A percentile compares a stretch with the other conserved stretches of the same genome.
phyloP scores from a whole-genome alignment of 1,140 invertebrate genomes.

The Megalonaias nervosa region DNA sequence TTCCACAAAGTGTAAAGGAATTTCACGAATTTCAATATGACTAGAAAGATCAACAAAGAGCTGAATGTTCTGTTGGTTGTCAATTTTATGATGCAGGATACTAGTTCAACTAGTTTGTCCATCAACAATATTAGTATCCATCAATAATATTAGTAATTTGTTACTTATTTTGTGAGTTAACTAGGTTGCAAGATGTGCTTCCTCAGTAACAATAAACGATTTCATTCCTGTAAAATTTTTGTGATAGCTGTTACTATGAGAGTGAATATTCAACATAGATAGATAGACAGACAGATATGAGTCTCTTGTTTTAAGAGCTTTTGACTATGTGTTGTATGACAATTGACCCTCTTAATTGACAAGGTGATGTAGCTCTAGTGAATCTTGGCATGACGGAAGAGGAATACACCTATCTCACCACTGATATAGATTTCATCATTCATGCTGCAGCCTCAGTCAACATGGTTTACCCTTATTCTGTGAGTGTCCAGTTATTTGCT shows the following conservation, averaged over 20 bases:
- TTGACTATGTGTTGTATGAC: not conserved
- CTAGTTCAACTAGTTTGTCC: too few species aligned
- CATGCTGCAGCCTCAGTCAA: slow-evolving; percentile 75
- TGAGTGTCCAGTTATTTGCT: slow-evolving; percentile 35
- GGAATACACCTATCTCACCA: slow-evolving; percentile 71
- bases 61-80: too few species aligned
- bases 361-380: slow-evolving; percentile 73
- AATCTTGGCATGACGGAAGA: slow-evolving; percentile 73
- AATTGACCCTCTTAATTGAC: not conserved
- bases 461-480: slow-evolving; percentile 73
- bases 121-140: too few species aligned
- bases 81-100: too few species aligned
- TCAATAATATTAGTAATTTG: too few species aligned
- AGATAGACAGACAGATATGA: too few species aligned
- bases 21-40: too few species aligned
- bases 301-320: not conserved
- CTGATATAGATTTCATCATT: slow-evolving; percentile 74
- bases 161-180: too few species aligned
- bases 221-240: not conserved
- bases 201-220: too few species aligned
- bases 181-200: too few species aligned
- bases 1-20: too few species aligned
- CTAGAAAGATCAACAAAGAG: too few species aligned
- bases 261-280: not conserved
- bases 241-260: not conserved